A percentile compares a stretch with the other conserved stretches of the same genome.
These are phyloP conservation scores for Heteromyza rotundicornis DNA, from an alignment of 2,888 invertebrate genomes.

Conservation along the genomic window DNA sequence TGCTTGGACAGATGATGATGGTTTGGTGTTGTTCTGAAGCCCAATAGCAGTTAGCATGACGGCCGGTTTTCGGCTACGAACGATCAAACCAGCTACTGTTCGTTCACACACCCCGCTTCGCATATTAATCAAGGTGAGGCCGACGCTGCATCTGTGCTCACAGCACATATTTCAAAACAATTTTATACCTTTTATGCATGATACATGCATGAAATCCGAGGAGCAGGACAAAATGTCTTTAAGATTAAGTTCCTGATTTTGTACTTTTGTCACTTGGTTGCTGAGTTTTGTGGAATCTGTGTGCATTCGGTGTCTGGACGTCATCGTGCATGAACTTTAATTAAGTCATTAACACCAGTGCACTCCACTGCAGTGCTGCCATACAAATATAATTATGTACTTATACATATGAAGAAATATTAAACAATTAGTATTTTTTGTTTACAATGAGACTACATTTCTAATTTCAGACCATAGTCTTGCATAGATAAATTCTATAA, in stretches of 20 bases:
- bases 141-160: slow-evolving; percentile 13
- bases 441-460: too few species aligned
- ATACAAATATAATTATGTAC: too few species aligned
- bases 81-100: neutral
- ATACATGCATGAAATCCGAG: slow-evolving; percentile 24
- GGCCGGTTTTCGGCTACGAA: slow-evolving; percentile 18
- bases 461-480: too few species aligned
- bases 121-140: slow-evolving; percentile 47
- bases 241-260: slow-evolving; percentile 17
- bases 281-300: neutral
- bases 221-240: slow-evolving; percentile 14
- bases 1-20: slow-evolving; percentile 33
- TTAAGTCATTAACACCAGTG: slow-evolving; percentile 57
- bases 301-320: neutral
- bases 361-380: too few species aligned
- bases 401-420: too few species aligned
- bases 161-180: slow-evolving; percentile 30
- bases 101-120: slow-evolving; percentile 32
- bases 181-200: slow-evolving; percentile 36
- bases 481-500: too few species aligned
- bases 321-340: slow-evolving; percentile 43
- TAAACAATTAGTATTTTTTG: too few species aligned
- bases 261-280: neutral
- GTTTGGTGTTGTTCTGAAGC: slow-evolving; percentile 20
- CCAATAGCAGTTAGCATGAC: slow-evolving; percentile 35